A percentile compares a stretch with the other conserved stretches of the same genome.
phyloP scores from a whole-genome alignment of 2,888 invertebrate species.

The Noctua janthe region DNA sequence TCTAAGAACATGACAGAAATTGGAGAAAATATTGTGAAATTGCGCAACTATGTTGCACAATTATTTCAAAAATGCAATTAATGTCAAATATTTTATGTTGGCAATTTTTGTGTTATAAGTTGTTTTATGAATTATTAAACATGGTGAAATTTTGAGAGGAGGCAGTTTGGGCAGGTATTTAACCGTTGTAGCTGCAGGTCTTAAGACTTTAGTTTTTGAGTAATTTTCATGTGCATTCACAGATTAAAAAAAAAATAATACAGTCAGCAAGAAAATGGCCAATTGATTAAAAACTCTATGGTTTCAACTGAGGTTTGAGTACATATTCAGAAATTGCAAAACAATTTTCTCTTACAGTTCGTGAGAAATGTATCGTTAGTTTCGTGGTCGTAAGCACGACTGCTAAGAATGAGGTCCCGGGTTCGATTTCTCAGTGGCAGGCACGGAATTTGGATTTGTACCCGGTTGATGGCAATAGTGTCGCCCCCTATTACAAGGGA shows the following conservation, averaged over 20 bases:
- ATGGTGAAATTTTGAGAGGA: neutral
- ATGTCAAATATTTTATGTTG: neutral
- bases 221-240: neutral
- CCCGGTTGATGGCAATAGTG: neutral
- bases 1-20: neutral
- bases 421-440: neutral
- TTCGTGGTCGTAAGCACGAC: neutral
- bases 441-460: neutral
- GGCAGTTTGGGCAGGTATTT: neutral
- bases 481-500: neutral
- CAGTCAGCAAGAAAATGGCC: neutral
- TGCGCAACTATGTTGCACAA: neutral
- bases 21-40: neutral
- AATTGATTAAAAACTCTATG: no score
- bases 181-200: neutral
- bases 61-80: neutral
- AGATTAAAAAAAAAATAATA: neutral
- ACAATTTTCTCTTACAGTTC: neutral
- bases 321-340: neutral
- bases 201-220: neutral
- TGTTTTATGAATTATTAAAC: neutral
- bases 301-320: neutral
- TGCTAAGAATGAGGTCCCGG: neutral
- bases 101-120: neutral
- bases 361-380: neutral